These are phyloP conservation scores for Pomacea maculata DNA, from an alignment of 1,140 invertebrate species.

Conservation along the genomic window DNA sequence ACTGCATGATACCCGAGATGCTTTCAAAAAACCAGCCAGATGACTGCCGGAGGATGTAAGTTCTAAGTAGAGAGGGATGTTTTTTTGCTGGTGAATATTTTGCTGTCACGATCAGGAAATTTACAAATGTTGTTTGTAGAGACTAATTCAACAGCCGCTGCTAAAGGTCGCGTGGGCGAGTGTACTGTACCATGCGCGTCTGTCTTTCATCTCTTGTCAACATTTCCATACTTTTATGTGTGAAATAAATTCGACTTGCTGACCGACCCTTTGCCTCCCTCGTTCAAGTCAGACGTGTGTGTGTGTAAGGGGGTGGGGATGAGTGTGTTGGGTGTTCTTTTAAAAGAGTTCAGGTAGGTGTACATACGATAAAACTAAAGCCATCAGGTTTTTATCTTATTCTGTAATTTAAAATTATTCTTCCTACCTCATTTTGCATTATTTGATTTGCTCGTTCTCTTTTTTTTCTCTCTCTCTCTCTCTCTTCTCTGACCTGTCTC, in stretches of 20 bases:
- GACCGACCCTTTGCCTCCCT: too few species aligned
- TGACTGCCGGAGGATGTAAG: too few species aligned
- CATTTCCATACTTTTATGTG: neutral
- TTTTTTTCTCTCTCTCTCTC: conserved; percentile 1
- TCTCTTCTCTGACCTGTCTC: neutral
- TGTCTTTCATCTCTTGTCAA: neutral
- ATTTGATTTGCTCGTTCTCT: neutral
- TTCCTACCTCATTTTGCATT: neutral
- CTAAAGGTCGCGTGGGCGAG: too few species aligned
- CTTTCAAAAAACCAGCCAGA: too few species aligned
- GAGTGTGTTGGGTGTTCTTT: too few species aligned
- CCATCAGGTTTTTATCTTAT: neutral
- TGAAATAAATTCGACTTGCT: neutral
- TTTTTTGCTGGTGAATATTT: too few species aligned
- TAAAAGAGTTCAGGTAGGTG: neutral
- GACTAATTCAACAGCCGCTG: too few species aligned
- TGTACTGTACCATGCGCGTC: neutral
- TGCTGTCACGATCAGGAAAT: too few species aligned
- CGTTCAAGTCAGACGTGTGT: neutral
- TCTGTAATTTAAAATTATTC: neutral
- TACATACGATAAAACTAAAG: neutral
- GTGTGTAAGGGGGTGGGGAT: neutral
- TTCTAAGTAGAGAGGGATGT: too few species aligned
- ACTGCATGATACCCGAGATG: too few species aligned
- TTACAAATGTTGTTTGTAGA: too few species aligned